Conservation (phyloP, 2,797 vertebrate species). For the Pachyuromys duprasi region DNA sequence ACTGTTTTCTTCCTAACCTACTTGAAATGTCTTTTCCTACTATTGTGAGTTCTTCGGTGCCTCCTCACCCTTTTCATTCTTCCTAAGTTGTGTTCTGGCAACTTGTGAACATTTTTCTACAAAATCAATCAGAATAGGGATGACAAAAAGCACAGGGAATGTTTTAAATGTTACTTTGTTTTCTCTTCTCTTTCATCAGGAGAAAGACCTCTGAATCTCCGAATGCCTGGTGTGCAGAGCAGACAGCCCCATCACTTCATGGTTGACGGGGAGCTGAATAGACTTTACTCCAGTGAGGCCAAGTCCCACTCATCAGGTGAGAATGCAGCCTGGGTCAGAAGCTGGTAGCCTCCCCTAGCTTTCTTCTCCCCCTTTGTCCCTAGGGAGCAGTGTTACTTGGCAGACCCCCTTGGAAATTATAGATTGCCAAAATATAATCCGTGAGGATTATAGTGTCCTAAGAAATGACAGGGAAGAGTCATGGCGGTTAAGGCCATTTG, state of each 20-base stretch:
- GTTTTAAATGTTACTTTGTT: slow-evolving; percentile 37
- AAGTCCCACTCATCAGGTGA: slow-evolving; percentile 93
- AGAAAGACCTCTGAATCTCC: slow-evolving; percentile 96
- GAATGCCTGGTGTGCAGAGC: slow-evolving; percentile 88
- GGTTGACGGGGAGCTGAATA: slow-evolving; percentile 90
- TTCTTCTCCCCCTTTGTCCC: not conserved
- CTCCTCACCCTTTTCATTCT: not conserved
- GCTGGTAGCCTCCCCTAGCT: not conserved
- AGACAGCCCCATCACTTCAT: slow-evolving; percentile 81
- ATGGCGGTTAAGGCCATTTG: not conserved
- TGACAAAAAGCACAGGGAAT: not conserved
- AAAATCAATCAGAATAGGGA: not conserved
- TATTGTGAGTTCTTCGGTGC: not conserved
- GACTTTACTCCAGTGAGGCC: slow-evolving; percentile 92
- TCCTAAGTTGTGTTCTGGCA: not conserved
- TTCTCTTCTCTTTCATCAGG: slow-evolving; percentile 83
- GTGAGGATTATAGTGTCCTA: not conserved
- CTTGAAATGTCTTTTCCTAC: not conserved
- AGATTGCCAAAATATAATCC: not conserved
- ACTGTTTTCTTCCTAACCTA: slow-evolving; percentile 39
- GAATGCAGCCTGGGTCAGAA: not conserved
- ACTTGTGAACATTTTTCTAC: slow-evolving; percentile 12
- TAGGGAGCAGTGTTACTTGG: not conserved
- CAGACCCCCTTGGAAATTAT: not conserved
- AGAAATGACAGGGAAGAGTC: slow-evolving; percentile 13